Conservation (phyloP, 2,888 invertebrate genomes). For the Xestobium rufovillosum region DNA sequence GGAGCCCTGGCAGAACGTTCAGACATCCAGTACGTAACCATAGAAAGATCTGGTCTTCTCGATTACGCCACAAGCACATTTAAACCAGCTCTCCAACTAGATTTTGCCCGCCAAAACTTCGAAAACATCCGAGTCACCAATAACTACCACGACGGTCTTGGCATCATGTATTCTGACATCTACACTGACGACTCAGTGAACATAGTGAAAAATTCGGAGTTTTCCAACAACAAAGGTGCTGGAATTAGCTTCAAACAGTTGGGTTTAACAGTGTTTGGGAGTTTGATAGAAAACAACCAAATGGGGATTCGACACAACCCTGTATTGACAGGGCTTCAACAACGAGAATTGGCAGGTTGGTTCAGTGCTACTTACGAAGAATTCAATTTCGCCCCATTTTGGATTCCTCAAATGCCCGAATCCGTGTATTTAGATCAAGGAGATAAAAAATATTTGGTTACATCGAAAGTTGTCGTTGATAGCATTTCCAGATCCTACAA, state of each 20-base stretch:
- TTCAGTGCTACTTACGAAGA: constrained; percentile 67
- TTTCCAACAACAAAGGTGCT: constrained; percentile 76
- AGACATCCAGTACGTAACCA: constrained; percentile 77
- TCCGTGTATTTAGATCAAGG: constrained; percentile 60
- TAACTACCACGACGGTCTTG: constrained; percentile 89
- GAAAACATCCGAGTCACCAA: constrained; percentile 74
- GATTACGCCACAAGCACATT: constrained; percentile 86
- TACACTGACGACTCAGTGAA: constrained; percentile 78
- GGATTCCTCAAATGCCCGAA: constrained; percentile 54
- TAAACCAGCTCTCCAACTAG: constrained; percentile 83
- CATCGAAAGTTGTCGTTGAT: constrained; percentile 54
- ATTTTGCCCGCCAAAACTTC: constrained; percentile 74
- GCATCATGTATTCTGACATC: constrained; percentile 89
- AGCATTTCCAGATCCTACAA: constrained; percentile 51
- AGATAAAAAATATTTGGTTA: constrained; percentile 73
- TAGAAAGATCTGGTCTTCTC: constrained; percentile 87
- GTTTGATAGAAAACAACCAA: constrained; percentile 74
- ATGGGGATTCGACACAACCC: constrained; percentile 93
- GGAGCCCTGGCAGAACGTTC: constrained; percentile 82
- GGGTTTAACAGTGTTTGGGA: constrained; percentile 71
- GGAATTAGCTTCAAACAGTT: constrained; percentile 87
- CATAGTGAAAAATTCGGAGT: constrained; percentile 75
- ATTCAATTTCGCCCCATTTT: constrained; percentile 64
- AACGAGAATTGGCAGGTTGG: constrained; percentile 91
- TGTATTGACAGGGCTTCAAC: constrained; percentile 71